Evolutionary conservation across 1,140 invertebrate genomes (phyloP).

Genomic region (Drosophila erecta): DNA sequence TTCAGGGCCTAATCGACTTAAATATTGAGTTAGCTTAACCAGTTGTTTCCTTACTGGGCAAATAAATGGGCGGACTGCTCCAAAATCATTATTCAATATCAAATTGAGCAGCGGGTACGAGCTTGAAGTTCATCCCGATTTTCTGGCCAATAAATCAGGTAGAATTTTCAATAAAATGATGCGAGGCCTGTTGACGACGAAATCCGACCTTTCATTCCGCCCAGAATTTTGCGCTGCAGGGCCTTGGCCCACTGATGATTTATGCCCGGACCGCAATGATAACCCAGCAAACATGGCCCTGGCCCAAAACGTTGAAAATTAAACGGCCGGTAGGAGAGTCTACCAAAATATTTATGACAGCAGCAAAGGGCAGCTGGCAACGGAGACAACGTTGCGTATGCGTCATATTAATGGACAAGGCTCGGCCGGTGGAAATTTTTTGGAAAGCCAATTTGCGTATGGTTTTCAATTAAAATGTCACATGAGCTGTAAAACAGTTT

Average conservation of each 20-base stretch:
- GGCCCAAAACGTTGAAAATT: conserved; percentile 14
- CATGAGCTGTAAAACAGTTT: conserved; percentile 45
- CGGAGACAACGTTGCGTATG: conserved; percentile 42
- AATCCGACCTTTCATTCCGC: conserved; percentile 12
- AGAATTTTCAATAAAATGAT: conserved; percentile 65
- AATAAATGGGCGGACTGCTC: background rate
- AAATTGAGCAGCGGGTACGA: conserved; percentile 8
- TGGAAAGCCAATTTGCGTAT: conserved; percentile 44
- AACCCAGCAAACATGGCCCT: conserved; percentile 26
- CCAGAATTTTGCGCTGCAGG: conserved; percentile 4
- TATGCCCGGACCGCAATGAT: conserved; percentile 57
- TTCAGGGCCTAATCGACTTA: conserved; percentile 63
- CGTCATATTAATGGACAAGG: conserved; percentile 48
- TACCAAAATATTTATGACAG: conserved; percentile 46
- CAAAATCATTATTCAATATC: conserved; percentile 53
- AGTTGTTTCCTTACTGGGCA: background rate
- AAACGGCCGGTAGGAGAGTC: conserved; percentile 4
- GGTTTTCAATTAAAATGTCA: conserved; percentile 65
- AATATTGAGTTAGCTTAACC: conserved; percentile 14
- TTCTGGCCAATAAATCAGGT: conserved; percentile 63
- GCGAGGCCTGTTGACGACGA: conserved; percentile 56
- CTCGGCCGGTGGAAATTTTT: conserved; percentile 21
- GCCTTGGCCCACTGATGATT: conserved; percentile 55
- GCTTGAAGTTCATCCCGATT: conserved; percentile 25
- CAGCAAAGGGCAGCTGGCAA: conserved; percentile 1